Evolutionary conservation across 2,797 vertebrate genomes (phyloP).

Genomic region (Neosilurus mollespiculum): DNA sequence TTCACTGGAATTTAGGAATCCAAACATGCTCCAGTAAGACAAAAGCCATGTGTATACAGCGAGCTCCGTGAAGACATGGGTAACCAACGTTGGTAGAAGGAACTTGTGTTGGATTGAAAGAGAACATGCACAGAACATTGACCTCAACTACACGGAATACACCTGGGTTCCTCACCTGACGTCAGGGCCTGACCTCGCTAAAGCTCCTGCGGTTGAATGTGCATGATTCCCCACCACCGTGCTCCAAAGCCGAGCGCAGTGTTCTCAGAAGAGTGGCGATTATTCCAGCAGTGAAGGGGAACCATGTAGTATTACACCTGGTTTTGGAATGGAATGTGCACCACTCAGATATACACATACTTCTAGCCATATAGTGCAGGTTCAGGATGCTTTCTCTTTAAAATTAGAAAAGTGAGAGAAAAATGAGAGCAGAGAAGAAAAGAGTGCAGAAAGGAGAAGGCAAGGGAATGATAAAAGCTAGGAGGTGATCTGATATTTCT

Average conservation of each 20-base stretch:
- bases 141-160: neutral
- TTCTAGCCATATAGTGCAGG: neutral
- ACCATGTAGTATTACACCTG: neutral
- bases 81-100: neutral
- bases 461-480: constrained; percentile 22
- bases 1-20: neutral
- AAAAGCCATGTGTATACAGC: neutral
- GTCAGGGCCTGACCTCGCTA: neutral
- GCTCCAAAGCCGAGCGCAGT: neutral
- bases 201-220: neutral
- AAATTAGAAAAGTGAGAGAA: neutral
- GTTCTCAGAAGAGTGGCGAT: neutral
- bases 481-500: constrained; percentile 36
- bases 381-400: neutral
- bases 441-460: neutral
- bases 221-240: too few relatives aligned
- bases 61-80: neutral
- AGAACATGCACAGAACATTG: neutral
- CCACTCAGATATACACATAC: neutral
- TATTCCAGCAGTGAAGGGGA: neutral
- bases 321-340: neutral
- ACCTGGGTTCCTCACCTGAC: neutral
- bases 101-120: neutral
- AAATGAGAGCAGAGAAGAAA: neutral
- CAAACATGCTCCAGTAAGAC: neutral